phyloP scores from a whole-genome alignment of 1,140 invertebrate species.

The Leptoteleia sp. region DNA sequence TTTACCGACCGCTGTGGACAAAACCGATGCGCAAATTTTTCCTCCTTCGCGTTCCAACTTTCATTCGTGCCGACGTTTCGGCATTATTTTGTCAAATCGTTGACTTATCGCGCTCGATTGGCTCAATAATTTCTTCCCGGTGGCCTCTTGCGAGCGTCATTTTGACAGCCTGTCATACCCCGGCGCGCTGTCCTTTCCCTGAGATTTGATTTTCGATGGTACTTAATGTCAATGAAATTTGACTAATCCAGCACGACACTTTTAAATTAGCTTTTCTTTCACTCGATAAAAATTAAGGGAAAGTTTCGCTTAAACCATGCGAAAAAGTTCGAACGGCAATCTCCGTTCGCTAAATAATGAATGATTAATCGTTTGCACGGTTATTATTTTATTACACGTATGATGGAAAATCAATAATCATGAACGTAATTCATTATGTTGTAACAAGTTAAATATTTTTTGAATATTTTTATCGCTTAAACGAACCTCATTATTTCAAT shows the following conservation, averaged over 20 bases:
- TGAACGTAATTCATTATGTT: no score
- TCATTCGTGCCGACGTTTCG: conserved; percentile 67
- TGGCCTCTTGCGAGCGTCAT: conserved; percentile 51
- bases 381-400: no score
- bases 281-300: conserved; percentile 34
- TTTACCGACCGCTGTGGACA: conserved; percentile 61
- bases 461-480: no score
- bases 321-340: conserved; percentile 1
- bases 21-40: conserved; percentile 68
- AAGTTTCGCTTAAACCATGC: conserved; percentile 13
- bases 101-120: conserved; percentile 75
- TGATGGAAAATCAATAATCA: no score
- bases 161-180: conserved; percentile 70
- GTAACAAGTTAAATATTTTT: no score
- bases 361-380: neutral
- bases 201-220: conserved; percentile 59
- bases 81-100: conserved; percentile 62
- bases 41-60: conserved; percentile 54
- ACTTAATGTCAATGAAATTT: conserved; percentile 61
- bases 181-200: conserved; percentile 40
- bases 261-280: conserved; percentile 63
- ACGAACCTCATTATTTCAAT: no score
- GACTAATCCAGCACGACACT: conserved; percentile 65
- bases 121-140: conserved; percentile 77
- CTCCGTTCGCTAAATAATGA: neutral